Evolutionary conservation across 2,888 invertebrate species (phyloP).

Genomic region (Diogma glabrata): DNA sequence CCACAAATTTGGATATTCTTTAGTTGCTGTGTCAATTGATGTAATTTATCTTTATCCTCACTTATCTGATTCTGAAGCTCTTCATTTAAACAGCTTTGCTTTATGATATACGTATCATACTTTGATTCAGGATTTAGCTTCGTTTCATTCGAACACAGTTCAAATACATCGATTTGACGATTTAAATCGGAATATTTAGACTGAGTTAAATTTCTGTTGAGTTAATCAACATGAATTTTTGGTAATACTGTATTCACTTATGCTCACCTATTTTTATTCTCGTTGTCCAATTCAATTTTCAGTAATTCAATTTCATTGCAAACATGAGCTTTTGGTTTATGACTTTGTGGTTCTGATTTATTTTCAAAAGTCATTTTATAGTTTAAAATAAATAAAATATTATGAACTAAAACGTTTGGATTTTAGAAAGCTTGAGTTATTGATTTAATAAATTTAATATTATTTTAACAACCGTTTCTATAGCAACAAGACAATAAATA

Average conservation of each 20-base stretch:
- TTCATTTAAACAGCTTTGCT: constrained; percentile 14
- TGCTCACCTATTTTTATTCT: constrained; percentile 6
- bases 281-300: constrained; percentile 9
- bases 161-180: constrained; percentile 14
- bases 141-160: constrained; percentile 1
- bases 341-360: no score
- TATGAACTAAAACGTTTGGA: no score
- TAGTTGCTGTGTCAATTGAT: constrained; percentile 14
- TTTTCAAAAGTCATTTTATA: no score
- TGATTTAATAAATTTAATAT: no score
- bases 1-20: constrained; percentile 15
- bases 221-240: not conserved
- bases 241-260: not conserved
- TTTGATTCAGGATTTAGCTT: constrained; percentile 14
- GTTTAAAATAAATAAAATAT: no score
- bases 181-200: constrained; percentile 14
- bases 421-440: no score
- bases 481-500: no score
- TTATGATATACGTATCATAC: constrained; percentile 14
- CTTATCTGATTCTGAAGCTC: constrained; percentile 10
- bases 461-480: no score
- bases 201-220: constrained; percentile 12
- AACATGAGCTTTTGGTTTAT: no score
- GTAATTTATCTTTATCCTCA: constrained; percentile 16
- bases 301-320: constrained; percentile 10